Percentiles rank a stretch among this genome's conserved stretches.
Evolutionary conservation across 2,113 vertebrate species (phyloP).

Genomic region (Halcyon malimbica): DNA sequence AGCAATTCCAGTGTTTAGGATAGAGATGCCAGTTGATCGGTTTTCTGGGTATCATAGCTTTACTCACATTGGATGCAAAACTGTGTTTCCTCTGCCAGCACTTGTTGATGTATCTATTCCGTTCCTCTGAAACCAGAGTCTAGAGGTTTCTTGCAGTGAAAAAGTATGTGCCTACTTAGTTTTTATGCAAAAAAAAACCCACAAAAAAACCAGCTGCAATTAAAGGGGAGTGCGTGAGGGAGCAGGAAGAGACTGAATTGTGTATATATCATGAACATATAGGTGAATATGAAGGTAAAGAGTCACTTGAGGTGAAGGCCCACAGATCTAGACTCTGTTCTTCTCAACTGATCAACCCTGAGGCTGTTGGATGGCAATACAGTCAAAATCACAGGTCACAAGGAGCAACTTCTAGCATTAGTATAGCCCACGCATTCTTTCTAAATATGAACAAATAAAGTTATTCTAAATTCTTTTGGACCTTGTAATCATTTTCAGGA

Average conservation of each 20-base stretch:
- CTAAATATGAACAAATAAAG: background rate
- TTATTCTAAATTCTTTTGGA: background rate
- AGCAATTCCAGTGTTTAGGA: background rate
- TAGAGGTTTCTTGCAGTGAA: background rate
- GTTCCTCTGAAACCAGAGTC: background rate
- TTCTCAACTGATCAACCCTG: background rate
- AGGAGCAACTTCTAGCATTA: background rate
- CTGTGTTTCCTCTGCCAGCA: background rate
- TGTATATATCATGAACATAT: background rate
- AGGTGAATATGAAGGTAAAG: background rate
- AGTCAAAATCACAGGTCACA: background rate
- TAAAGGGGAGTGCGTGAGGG: too few relatives aligned
- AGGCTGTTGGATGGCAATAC: background rate
- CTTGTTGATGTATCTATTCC: background rate
- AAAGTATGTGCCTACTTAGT: fast-evolving
- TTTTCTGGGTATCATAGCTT: background rate
- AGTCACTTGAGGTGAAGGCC: background rate
- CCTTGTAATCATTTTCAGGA: background rate
- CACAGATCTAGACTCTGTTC: background rate
- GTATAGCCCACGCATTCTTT: background rate
- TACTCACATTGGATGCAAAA: background rate
- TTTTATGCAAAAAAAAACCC: background rate
- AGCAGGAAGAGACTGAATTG: background rate
- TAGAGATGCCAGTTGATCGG: background rate
- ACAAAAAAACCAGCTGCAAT: too few relatives aligned